A percentile compares a stretch with the other conserved stretches of the same genome.
Evolutionary conservation across 2,113 vertebrate species (phyloP).

Genomic region (Sander lucioperca): DNA sequence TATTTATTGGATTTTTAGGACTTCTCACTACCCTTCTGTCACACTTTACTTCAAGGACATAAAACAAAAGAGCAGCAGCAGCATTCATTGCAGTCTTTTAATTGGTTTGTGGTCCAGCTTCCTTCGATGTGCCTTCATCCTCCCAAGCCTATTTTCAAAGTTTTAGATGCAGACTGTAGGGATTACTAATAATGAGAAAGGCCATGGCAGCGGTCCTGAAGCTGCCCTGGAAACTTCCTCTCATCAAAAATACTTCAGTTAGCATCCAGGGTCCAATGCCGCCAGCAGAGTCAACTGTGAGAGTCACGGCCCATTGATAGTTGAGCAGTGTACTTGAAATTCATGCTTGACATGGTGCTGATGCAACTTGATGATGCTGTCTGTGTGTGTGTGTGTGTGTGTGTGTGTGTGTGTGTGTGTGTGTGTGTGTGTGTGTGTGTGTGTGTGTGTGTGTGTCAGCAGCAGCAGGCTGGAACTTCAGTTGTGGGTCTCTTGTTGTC

Average conservation of each 20-base stretch:
- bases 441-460: neutral
- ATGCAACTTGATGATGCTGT: conserved; percentile 55
- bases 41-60: neutral
- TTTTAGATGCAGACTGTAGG: neutral
- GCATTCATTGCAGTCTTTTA: neutral
- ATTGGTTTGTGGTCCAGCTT: conserved; percentile 8
- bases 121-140: neutral
- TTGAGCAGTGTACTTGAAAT: conserved; percentile 60
- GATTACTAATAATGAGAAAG: neutral
- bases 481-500: conserved; percentile 15
- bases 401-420: too few relatives aligned
- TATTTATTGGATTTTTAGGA: neutral
- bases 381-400: neutral
- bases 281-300: conserved; percentile 43
- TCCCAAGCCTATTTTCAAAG: neutral
- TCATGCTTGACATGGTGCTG: conserved; percentile 63
- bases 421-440: neutral
- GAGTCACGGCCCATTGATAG: conserved; percentile 58
- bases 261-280: conserved; percentile 30
- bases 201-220: neutral
- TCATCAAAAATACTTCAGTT: conserved; percentile 48
- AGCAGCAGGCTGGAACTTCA: conserved; percentile 24
- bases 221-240: conserved; percentile 33
- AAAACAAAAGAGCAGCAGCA: conserved; percentile 12
- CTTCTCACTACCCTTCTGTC: neutral